Conservation (phyloP, 2,888 invertebrate genomes). For the Taenaris catops region DNA sequence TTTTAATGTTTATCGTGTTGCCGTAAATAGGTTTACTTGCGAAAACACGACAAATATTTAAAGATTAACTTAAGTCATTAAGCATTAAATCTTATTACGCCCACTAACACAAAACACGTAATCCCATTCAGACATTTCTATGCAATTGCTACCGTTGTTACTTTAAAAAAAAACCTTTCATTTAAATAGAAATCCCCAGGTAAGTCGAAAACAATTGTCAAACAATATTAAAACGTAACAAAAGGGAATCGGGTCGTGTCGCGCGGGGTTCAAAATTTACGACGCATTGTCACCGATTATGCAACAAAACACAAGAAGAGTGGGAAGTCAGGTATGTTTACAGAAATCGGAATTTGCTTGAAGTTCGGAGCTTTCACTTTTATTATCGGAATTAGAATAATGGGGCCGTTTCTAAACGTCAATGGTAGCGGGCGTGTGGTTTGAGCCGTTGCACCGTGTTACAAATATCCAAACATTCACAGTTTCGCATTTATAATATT, state of each 20-base stretch:
- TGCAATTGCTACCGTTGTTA: constrained; percentile 9
- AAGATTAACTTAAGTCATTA: too few species aligned
- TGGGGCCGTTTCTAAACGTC: constrained; percentile 36
- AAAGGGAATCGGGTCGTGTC: constrained; percentile 46
- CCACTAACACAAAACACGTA: too few species aligned
- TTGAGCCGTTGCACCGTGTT: constrained; percentile 23
- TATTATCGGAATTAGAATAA: constrained; percentile 51
- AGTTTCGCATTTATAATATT: too few species aligned
- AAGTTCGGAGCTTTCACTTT: constrained; percentile 63
- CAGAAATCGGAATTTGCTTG: constrained; percentile 54
- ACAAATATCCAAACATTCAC: too few species aligned
- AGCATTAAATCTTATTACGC: too few species aligned
- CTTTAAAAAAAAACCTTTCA: constrained; percentile 8
- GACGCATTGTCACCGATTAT: constrained; percentile 51
- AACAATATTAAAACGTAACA: constrained; percentile 36
- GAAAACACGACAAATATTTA: too few species aligned
- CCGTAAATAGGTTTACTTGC: too few species aligned
- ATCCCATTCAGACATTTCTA: constrained; percentile 3
- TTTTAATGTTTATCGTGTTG: too few species aligned
- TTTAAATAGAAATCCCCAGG: constrained; percentile 35
- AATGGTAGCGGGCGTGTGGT: constrained; percentile 30
- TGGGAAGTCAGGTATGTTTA: constrained; percentile 48
- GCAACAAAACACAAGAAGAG: constrained; percentile 43
- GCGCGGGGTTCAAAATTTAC: constrained; percentile 49
- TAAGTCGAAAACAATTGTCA: constrained; percentile 41